Conservation (phyloP, 2,888 invertebrate species). For the Caenorhabditis sp. region DNA sequence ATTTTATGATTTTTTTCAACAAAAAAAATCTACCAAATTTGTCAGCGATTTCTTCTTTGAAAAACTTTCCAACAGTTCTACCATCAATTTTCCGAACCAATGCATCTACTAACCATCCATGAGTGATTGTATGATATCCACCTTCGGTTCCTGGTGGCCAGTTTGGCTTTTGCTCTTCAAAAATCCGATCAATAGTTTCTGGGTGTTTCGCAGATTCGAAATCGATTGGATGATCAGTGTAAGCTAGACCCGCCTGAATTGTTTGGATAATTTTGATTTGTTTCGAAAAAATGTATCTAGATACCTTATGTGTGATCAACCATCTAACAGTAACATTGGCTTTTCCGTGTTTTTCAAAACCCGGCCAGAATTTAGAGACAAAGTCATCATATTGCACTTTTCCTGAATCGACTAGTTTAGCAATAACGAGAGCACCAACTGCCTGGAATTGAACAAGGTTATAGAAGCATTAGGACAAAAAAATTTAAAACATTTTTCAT, state of each 20-base stretch:
- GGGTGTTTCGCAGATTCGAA: conserved; percentile 68
- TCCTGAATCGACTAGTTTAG: conserved; percentile 72
- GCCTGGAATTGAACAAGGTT: too few species aligned
- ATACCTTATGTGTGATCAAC: conserved; percentile 62
- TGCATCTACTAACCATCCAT: conserved; percentile 71
- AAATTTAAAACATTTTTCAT: too few species aligned
- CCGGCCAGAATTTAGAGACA: conserved; percentile 72
- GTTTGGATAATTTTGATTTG: too few species aligned
- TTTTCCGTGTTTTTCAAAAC: conserved; percentile 73
- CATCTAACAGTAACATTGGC: conserved; percentile 71
- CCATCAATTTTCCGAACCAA: conserved; percentile 43
- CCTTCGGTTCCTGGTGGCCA: conserved; percentile 64
- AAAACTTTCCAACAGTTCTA: conserved; percentile 69
- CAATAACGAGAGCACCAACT: conserved; percentile 61
- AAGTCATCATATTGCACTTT: conserved; percentile 71
- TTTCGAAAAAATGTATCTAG: too few species aligned
- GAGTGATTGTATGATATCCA: conserved; percentile 73
- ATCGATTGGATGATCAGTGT: conserved; percentile 68
- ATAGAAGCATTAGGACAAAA: too few species aligned
- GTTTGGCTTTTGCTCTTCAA: conserved; percentile 67
- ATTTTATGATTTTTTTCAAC: too few species aligned
- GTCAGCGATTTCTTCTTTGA: conserved; percentile 61
- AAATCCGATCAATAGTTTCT: conserved; percentile 66
- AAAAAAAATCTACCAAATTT: conserved; percentile 36
- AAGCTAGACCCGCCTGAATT: conserved; percentile 72